A percentile compares a stretch with the other conserved stretches of the same genome.
These are phyloP conservation scores for Castor canadensis DNA, from an alignment of 2,113 vertebrate species.

Conservation along the genomic window DNA sequence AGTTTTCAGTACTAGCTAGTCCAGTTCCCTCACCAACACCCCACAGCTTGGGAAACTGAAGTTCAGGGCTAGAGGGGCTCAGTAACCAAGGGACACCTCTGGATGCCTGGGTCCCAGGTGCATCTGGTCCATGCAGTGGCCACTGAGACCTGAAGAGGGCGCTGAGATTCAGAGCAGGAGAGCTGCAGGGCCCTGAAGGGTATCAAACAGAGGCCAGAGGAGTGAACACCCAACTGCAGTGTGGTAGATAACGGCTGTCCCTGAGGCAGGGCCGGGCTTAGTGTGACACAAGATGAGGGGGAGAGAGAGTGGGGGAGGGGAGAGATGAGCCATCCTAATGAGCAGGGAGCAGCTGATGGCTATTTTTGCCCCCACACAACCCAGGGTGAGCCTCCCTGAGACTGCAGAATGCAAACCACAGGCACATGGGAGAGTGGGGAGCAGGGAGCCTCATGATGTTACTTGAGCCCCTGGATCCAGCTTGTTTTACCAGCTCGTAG, in stretches of 20 bases:
- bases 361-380: background rate
- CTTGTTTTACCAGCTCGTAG: background rate
- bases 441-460: rapidly evolving
- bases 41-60: background rate
- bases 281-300: rapidly evolving
- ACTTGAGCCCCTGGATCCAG: background rate
- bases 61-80: background rate
- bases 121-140: too few relatives aligned
- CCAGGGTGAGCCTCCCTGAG: background rate
- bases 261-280: background rate
- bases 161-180: background rate
- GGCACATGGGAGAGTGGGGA: too few relatives aligned
- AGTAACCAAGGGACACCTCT: background rate
- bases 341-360: background rate
- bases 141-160: background rate
- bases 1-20: too few relatives aligned
- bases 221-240: background rate
- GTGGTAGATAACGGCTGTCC: background rate
- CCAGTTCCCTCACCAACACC: background rate
- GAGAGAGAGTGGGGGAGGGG: too few relatives aligned
- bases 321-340: background rate
- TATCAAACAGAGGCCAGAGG: background rate
- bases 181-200: background rate
- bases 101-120: background rate
- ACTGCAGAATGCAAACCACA: background rate